Conservation (phyloP, 2,113 vertebrate species). For the Myodes glareolus region DNA sequence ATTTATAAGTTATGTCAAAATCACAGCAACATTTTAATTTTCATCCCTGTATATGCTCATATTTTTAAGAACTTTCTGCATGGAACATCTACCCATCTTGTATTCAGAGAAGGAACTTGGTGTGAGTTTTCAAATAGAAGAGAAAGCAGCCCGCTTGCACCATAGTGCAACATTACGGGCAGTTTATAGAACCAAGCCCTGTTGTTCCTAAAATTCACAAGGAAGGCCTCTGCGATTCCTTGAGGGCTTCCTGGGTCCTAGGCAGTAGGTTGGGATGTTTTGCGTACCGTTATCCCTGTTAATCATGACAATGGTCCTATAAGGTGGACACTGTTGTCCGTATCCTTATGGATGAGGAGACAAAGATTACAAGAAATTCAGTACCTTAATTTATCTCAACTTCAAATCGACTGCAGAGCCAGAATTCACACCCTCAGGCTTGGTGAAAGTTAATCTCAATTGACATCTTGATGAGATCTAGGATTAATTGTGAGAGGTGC, state of each 20-base stretch:
- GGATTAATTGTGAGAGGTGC: background rate
- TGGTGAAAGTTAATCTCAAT: background rate
- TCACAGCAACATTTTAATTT: slow-evolving; percentile 28
- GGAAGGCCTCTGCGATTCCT: background rate
- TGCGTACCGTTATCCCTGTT: background rate
- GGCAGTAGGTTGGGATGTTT: background rate
- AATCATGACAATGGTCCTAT: background rate
- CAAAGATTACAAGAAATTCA: background rate
- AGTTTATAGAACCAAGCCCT: background rate
- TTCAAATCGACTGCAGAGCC: background rate
- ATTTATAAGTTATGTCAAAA: background rate
- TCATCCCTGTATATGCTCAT: background rate
- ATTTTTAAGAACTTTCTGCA: background rate
- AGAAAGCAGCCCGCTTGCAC: background rate
- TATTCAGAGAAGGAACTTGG: background rate
- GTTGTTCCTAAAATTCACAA: background rate
- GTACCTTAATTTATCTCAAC: background rate
- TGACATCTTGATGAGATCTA: background rate
- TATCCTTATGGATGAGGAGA: background rate
- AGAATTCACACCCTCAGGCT: background rate
- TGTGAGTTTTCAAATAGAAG: background rate
- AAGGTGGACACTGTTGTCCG: background rate
- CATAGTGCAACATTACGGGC: background rate
- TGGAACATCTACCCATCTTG: background rate
- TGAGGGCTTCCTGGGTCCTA: background rate